These are phyloP conservation scores for Lottia gigantea DNA, from an alignment of 2,888 invertebrate species.

Conservation along the genomic window DNA sequence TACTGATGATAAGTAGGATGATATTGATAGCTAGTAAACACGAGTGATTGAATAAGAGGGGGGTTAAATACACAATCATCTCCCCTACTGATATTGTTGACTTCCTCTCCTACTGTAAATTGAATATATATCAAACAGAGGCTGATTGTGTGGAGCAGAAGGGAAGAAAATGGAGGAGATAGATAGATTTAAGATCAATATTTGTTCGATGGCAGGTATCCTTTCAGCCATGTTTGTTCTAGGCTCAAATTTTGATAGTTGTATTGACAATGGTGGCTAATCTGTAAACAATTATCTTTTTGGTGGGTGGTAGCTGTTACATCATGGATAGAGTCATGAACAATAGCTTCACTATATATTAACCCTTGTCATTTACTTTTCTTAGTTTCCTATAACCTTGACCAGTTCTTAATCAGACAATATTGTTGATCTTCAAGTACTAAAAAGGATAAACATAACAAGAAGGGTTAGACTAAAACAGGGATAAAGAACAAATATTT, in stretches of 20 bases:
- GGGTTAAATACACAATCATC: background rate
- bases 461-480: too few relatives aligned
- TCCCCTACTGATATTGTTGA: background rate
- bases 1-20: too few relatives aligned
- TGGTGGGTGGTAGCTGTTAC: background rate
- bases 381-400: too few relatives aligned
- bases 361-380: too few relatives aligned
- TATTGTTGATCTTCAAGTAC: too few relatives aligned
- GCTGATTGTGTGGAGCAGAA: background rate
- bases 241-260: constrained; percentile 2
- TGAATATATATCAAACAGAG: background rate
- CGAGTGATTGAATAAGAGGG: background rate
- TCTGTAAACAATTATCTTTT: background rate
- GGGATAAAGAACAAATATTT: too few relatives aligned
- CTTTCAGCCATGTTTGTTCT: background rate
- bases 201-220: constrained; percentile 8
- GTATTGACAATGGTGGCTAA: constrained; percentile 3
- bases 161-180: background rate
- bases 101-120: background rate
- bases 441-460: too few relatives aligned
- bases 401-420: too few relatives aligned
- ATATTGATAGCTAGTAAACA: background rate
- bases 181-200: constrained; percentile 5
- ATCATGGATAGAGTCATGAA: background rate
- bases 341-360: background rate